Evolutionary conservation across 1,140 invertebrate species (phyloP).

Genomic region (Cotesia typhae): DNA sequence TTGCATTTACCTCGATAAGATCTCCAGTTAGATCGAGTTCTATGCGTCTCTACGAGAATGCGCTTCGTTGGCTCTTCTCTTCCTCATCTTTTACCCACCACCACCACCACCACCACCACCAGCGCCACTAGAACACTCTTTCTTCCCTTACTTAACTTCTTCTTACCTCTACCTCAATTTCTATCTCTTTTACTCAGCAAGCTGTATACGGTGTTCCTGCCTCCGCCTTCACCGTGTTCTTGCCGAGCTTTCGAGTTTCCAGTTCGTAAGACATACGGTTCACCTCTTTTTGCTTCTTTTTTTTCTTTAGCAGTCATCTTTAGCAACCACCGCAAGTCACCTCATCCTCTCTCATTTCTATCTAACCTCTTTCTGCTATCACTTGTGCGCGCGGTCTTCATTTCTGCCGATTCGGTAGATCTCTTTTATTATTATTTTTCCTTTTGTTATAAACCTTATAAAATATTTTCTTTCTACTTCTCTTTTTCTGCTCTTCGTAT

Average conservation of each 20-base stretch:
- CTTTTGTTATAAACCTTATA: constrained; percentile 9
- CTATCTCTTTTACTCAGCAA: constrained; percentile 7
- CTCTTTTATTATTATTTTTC: neutral
- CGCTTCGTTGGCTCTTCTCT: constrained; percentile 21
- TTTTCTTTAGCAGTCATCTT: neutral
- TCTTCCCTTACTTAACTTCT: constrained; percentile 16
- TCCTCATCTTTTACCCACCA: constrained; percentile 12
- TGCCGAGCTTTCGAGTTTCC: constrained; percentile 29
- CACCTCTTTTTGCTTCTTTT: constrained; percentile 9
- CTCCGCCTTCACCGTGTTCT: constrained; percentile 34
- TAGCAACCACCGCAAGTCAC: neutral
- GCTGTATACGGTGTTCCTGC: constrained; percentile 7
- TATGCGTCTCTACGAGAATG: constrained; percentile 29
- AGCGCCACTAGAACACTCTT: neutral
- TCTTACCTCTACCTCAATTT: constrained; percentile 3
- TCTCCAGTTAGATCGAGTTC: constrained; percentile 37
- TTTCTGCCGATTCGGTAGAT: constrained; percentile 33
- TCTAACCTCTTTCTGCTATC: constrained; percentile 6
- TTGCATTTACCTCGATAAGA: constrained; percentile 37
- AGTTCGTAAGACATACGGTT: constrained; percentile 32
- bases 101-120: too few species aligned
- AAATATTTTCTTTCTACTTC: neutral
- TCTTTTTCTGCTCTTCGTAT: neutral
- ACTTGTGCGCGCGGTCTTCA: constrained; percentile 16
- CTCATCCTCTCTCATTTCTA: too few species aligned